Conservation (phyloP, 2,888 invertebrate species). For the Drosophila nr. perissopoda region DNA sequence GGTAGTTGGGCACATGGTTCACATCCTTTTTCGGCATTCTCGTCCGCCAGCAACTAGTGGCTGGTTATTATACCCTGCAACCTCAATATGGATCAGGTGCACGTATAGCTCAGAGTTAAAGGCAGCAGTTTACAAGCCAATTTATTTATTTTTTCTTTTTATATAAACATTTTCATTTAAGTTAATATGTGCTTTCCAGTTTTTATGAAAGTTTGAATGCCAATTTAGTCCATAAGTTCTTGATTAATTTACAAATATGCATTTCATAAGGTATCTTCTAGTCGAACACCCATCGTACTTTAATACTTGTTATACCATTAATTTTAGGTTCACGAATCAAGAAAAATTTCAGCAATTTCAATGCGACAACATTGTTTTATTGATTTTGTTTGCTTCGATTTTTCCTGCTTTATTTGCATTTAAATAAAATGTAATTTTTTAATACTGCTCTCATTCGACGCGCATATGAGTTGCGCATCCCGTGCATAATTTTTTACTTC, state of each 20-base stretch:
- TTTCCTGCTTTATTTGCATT: slow-evolving; percentile 7
- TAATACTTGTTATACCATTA: slow-evolving; percentile 34
- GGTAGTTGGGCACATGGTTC: slow-evolving; percentile 73
- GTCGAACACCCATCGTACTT: neutral
- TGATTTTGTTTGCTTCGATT: slow-evolving; percentile 15
- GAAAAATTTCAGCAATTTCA: slow-evolving; percentile 73
- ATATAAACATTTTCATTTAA: neutral
- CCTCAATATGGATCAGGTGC: neutral
- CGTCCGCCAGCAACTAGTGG: slow-evolving; percentile 37
- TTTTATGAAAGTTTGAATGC: neutral
- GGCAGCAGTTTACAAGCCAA: neutral
- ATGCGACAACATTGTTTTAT: slow-evolving; percentile 43
- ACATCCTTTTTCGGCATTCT: slow-evolving; percentile 75
- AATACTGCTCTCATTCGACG: slow-evolving; percentile 10
- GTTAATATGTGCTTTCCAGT: neutral
- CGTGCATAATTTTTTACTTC: neutral
- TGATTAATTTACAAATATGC: too few relatives aligned
- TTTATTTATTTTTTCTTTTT: neutral
- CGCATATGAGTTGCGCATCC: slow-evolving; percentile 6
- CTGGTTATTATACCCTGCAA: slow-evolving; percentile 29
- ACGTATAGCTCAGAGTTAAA: neutral
- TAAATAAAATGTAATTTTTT: slow-evolving; percentile 15
- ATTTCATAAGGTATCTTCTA: slow-evolving; percentile 2
- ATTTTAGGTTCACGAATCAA: slow-evolving; percentile 70
- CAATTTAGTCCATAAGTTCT: neutral